Conservation (phyloP, 2,888 invertebrate genomes). For the Zootermopsis nevadensis region DNA sequence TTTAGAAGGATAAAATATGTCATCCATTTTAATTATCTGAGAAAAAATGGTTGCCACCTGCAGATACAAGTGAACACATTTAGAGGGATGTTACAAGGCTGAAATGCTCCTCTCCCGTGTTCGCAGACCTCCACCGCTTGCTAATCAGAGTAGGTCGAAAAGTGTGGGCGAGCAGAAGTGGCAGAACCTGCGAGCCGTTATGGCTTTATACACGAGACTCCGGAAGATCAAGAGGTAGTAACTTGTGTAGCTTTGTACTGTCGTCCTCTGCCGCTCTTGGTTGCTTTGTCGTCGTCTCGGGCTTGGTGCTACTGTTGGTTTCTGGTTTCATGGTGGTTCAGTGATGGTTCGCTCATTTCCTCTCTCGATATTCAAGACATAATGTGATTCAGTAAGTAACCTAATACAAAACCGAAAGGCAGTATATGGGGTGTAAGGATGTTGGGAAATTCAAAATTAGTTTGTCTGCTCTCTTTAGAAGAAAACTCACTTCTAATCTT, state of each 20-base stretch:
- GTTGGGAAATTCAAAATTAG: no score
- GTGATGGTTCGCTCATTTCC: not conserved
- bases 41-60: no score
- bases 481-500: no score
- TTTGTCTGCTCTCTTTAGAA: no score
- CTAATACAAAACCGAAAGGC: no score
- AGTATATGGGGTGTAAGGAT: no score
- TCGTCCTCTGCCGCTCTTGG: not conserved
- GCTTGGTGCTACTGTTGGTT: not conserved
- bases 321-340: not conserved
- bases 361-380: not conserved
- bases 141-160: slow-evolving; percentile 57
- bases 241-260: slow-evolving; percentile 16
- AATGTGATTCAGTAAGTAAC: not conserved
- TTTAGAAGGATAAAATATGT: no score
- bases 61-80: no score
- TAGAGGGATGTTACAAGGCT: no score
- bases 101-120: slow-evolving; percentile 3
- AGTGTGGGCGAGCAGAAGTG: slow-evolving; percentile 75
- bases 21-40: no score
- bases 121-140: slow-evolving; percentile 54
- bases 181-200: slow-evolving; percentile 88
- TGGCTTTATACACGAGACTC: slow-evolving; percentile 90
- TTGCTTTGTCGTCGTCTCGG: slow-evolving; percentile 8
- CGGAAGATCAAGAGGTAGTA: slow-evolving; percentile 88